Evolutionary conservation across 2,797 vertebrate genomes (phyloP).

Genomic region (Falco berigora): DNA sequence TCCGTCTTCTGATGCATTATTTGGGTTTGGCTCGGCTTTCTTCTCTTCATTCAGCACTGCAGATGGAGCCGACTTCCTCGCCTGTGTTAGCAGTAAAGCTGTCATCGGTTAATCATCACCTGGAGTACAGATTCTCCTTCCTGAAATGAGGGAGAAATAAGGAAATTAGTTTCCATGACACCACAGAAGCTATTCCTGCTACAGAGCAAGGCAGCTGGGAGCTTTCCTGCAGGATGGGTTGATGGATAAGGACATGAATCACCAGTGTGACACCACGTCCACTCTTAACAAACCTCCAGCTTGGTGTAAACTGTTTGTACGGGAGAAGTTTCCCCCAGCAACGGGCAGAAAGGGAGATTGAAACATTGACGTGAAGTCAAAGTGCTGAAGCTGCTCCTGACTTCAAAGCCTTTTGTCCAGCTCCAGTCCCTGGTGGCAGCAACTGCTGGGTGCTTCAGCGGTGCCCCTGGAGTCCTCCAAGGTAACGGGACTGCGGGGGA

Average conservation of each 20-base stretch:
- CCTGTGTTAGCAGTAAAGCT: background rate
- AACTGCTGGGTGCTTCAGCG: rapidly evolving
- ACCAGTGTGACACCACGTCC: rapidly evolving
- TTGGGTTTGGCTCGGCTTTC: background rate
- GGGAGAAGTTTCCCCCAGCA: background rate
- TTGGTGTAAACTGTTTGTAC: too few relatives aligned
- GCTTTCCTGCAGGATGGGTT: background rate
- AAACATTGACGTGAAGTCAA: background rate
- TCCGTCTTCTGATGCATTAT: background rate
- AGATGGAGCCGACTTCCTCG: background rate
- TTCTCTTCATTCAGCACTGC: background rate
- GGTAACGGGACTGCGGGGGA: rapidly evolving
- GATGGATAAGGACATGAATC: background rate
- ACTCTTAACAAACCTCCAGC: background rate
- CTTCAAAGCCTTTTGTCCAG: background rate
- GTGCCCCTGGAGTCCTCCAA: too few relatives aligned
- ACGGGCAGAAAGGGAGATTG: background rate
- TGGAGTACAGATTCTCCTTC: background rate
- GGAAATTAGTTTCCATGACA: background rate
- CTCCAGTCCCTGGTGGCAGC: rapidly evolving
- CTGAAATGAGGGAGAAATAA: background rate
- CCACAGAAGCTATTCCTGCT: background rate
- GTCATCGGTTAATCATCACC: rapidly evolving
- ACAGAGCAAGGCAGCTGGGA: background rate
- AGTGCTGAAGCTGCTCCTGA: background rate